Evolutionary conservation across 2,888 invertebrate genomes (phyloP).

Genomic region (Nephrotoma appendiculata): DNA sequence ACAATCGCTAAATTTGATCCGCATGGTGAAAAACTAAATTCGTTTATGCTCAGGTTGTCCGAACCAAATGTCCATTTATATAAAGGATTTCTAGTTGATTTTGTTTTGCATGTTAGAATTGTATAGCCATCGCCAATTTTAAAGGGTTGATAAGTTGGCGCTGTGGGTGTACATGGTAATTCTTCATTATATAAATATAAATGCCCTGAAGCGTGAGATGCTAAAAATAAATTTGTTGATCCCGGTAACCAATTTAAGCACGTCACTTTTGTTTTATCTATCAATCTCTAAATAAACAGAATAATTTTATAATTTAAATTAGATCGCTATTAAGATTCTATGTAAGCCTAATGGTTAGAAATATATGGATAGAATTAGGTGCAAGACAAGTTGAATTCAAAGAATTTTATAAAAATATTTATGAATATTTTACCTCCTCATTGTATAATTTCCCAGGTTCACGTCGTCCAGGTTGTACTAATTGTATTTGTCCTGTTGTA

Average conservation of each 20-base stretch:
- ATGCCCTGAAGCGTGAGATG: slow-evolving; percentile 90
- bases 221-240: slow-evolving; percentile 84
- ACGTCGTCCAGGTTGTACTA: slow-evolving; percentile 93
- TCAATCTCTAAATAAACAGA: slow-evolving; percentile 25
- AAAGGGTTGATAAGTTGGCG: slow-evolving; percentile 89
- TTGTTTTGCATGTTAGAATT: slow-evolving; percentile 91
- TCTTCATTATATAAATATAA: slow-evolving; percentile 97
- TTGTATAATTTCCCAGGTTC: slow-evolving; percentile 94
- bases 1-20: slow-evolving; percentile 86
- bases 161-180: slow-evolving; percentile 72
- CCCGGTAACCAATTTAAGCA: slow-evolving; percentile 97
- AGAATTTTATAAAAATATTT: neutral
- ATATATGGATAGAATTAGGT: neutral
- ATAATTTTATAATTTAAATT: neutral
- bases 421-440: slow-evolving; percentile 61
- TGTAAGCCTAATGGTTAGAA: too few relatives aligned
- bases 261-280: slow-evolving; percentile 49
- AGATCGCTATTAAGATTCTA: neutral
- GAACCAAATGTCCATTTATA: slow-evolving; percentile 77
- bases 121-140: slow-evolving; percentile 90
- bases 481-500: slow-evolving; percentile 94
- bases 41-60: slow-evolving; percentile 77
- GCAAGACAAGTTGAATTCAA: neutral
- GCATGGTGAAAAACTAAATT: slow-evolving; percentile 94
- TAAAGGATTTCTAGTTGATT: slow-evolving; percentile 91